Conservation (phyloP, 2,888 invertebrate genomes). For the Glyphotaelius pellucidus region DNA sequence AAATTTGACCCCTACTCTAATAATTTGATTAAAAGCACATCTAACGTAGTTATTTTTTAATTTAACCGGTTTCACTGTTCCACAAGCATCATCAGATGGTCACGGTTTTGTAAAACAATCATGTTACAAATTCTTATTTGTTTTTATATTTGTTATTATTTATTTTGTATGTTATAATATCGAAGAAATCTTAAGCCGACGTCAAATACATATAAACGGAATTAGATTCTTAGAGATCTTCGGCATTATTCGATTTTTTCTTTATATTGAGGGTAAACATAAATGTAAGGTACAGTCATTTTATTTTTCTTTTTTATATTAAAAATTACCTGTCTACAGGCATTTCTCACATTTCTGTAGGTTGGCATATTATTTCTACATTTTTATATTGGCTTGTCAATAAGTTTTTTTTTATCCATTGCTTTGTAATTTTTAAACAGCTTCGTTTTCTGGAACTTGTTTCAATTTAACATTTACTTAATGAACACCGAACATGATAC, state of each 20-base stretch:
- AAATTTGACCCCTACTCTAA: no score
- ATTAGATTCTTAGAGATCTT: not conserved
- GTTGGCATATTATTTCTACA: no score
- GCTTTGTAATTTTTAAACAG: no score
- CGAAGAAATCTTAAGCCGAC: not conserved
- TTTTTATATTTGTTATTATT: not conserved
- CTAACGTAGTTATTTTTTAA: not conserved
- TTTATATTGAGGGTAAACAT: no score
- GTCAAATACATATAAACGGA: not conserved
- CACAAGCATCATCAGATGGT: not conserved
- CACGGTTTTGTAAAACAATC: not conserved
- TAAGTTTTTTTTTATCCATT: no score
- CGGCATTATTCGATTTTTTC: no score
- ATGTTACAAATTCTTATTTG: not conserved
- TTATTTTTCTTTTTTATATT: no score
- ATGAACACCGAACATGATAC: not conserved
- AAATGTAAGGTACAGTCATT: no score
- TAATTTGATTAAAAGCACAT: not conserved
- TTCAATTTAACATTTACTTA: not conserved
- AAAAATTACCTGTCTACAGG: no score
- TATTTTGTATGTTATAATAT: no score
- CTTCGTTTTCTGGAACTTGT: not conserved
- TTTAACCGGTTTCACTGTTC: not conserved
- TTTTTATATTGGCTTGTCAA: no score
- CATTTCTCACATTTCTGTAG: not conserved